Percentiles rank a stretch among this genome's conserved stretches.
Conservation (phyloP, 1,140 invertebrate genomes). For the Steinernema khuongi region DNA sequence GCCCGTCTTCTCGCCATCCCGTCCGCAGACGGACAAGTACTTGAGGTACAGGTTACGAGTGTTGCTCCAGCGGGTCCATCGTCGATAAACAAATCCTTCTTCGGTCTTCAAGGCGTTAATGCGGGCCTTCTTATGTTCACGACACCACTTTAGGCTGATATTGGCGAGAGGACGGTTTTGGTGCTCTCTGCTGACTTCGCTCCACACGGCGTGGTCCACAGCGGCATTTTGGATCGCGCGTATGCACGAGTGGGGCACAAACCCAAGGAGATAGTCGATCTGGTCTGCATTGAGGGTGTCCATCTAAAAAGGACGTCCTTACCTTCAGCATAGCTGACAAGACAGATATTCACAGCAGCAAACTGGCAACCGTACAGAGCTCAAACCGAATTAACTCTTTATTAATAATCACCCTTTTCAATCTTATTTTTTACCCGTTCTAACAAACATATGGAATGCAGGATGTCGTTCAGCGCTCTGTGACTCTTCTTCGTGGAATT, state of each 20-base stretch:
- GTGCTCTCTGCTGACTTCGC: not conserved
- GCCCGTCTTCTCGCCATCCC: not conserved
- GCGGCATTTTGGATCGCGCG: not conserved
- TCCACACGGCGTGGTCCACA: not conserved
- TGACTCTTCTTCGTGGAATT: not conserved
- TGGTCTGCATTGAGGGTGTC: not conserved
- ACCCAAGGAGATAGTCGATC: not conserved
- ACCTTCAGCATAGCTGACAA: not conserved
- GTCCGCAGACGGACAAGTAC: not conserved
- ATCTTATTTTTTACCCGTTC: not conserved
- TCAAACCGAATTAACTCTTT: not conserved
- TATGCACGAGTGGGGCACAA: not conserved
- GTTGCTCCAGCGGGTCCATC: not conserved
- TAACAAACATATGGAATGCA: not conserved
- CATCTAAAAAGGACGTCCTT: not conserved
- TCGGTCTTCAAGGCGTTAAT: not conserved
- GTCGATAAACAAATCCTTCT: too few species aligned
- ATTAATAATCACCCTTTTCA: not conserved
- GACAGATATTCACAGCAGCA: too few species aligned
- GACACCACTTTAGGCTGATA: not conserved
- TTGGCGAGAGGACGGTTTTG: not conserved
- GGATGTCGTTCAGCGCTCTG: not conserved
- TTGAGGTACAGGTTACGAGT: not conserved
- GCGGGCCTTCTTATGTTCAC: not conserved
- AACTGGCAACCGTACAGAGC: not conserved